These are phyloP conservation scores for Tortricodes alternella DNA, from an alignment of 2,888 invertebrate genomes.

Conservation along the genomic window DNA sequence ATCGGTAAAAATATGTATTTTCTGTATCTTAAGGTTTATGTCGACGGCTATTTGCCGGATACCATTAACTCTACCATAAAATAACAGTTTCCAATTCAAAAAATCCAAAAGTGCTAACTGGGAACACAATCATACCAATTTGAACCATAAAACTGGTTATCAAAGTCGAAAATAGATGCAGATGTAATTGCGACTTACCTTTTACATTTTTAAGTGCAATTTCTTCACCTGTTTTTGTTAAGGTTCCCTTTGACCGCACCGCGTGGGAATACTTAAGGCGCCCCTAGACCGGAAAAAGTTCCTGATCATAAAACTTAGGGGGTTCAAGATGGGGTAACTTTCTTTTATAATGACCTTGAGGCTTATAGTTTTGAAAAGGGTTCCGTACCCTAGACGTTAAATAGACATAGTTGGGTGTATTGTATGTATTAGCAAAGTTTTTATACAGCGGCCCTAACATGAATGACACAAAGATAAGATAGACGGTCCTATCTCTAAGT, in stretches of 20 bases:
- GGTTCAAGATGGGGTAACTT: background rate
- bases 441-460: too few species aligned
- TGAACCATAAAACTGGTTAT: background rate
- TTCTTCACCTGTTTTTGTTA: constrained; percentile 11
- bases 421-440: too few species aligned
- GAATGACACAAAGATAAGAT: too few species aligned
- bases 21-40: background rate
- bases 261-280: constrained; percentile 14
- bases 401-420: too few species aligned
- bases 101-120: too few species aligned
- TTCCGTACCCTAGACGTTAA: background rate
- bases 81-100: background rate
- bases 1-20: too few species aligned
- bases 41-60: background rate
- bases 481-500: too few species aligned
- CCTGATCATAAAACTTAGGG: background rate
- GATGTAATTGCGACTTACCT: background rate
- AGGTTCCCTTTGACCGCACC: constrained; percentile 9
- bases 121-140: too few species aligned
- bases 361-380: background rate
- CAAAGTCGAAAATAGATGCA: background rate
- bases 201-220: background rate
- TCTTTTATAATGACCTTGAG: constrained; percentile 17
- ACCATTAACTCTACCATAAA: background rate
- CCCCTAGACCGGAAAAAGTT: constrained; percentile 1